Evolutionary conservation across 1,140 invertebrate species (phyloP).

Genomic region (Apis florea): DNA sequence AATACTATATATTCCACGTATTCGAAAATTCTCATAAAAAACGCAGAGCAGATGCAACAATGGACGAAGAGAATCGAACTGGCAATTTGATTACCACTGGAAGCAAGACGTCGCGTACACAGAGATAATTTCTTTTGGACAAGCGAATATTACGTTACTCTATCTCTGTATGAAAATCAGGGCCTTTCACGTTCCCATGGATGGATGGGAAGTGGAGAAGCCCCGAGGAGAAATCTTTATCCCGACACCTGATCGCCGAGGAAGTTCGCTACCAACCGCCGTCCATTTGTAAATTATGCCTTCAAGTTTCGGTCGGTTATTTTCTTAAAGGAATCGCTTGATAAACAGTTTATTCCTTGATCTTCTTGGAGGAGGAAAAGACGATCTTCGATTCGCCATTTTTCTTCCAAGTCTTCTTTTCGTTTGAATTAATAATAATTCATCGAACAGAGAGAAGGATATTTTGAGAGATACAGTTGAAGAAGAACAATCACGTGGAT

Average conservation of each 20-base stretch:
- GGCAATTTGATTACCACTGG: no score
- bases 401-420: neutral
- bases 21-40: no score
- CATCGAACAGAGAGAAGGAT: neutral
- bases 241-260: slow-evolving; percentile 36
- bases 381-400: no score
- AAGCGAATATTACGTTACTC: slow-evolving; percentile 13
- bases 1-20: no score
- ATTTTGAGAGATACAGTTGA: neutral
- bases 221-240: slow-evolving; percentile 30
- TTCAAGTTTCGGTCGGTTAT: slow-evolving; percentile 27
- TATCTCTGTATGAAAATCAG: slow-evolving; percentile 20
- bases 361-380: neutral
- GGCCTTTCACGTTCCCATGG: neutral
- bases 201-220: slow-evolving; percentile 1
- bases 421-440: neutral
- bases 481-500: neutral
- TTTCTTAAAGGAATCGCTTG: neutral
- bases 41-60: no score
- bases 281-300: neutral
- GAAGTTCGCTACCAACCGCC: slow-evolving; percentile 37
- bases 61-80: no score
- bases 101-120: neutral
- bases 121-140: neutral
- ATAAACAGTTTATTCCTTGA: neutral